Conservation (phyloP, 92 coral and sea anemone species). For the Pocillopora grandis region DNA sequence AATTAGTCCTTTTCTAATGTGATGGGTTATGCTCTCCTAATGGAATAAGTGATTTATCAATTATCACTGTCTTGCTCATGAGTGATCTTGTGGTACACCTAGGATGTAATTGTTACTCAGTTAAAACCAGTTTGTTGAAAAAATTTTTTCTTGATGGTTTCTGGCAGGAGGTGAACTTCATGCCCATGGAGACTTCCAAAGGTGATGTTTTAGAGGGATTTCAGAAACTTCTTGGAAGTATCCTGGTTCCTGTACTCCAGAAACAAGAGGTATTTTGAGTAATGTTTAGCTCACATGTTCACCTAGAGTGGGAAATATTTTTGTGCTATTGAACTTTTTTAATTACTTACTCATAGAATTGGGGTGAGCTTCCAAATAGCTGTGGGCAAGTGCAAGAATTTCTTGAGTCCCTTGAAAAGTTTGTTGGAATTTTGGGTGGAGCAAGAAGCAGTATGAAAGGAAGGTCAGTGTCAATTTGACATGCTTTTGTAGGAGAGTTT, state of each 20-base stretch:
- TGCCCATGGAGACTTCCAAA: slow-evolving; percentile 77
- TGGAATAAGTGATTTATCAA: too few relatives aligned
- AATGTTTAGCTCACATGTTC: not conserved
- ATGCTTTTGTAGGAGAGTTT: not conserved
- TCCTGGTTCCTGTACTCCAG: slow-evolving; percentile 89
- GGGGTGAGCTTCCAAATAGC: slow-evolving; percentile 94
- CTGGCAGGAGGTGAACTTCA: slow-evolving; percentile 87
- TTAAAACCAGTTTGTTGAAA: not conserved
- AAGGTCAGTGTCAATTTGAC: slow-evolving; percentile 37
- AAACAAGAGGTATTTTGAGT: slow-evolving; percentile 73
- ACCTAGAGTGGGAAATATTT: not conserved
- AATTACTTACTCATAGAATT: slow-evolving; percentile 53
- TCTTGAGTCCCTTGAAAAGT: slow-evolving; percentile 86
- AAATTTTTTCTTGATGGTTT: not conserved
- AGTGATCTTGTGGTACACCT: too few relatives aligned
- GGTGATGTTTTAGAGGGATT: slow-evolving; percentile 85
- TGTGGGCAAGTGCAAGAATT: slow-evolving; percentile 92
- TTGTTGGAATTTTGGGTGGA: slow-evolving; percentile 88
- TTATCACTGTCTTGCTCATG: too few relatives aligned
- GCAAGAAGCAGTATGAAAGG: slow-evolving; percentile 86
- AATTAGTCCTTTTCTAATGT: too few relatives aligned
- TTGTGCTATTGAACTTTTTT: not conserved
- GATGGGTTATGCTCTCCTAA: too few relatives aligned
- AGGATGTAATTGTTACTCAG: too few relatives aligned
- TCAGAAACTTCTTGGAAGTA: slow-evolving; percentile 75